Conservation (phyloP, 2,888 invertebrate genomes). For the Drosophila emarginata region DNA sequence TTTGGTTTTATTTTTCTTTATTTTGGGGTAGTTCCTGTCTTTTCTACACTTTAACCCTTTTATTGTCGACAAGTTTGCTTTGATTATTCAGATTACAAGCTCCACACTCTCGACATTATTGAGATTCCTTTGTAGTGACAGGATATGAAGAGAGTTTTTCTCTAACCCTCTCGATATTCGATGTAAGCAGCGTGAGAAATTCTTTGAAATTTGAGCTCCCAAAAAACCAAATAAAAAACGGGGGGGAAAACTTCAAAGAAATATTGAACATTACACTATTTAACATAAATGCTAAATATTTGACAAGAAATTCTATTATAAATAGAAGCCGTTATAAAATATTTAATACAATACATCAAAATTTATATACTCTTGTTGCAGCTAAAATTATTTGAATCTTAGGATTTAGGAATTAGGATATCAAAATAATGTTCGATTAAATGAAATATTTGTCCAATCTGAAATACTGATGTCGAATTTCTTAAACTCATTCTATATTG, state of each 20-base stretch:
- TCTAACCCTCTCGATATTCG: neutral
- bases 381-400: no score
- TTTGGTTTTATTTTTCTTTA: slow-evolving; percentile 28
- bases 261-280: neutral
- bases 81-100: slow-evolving; percentile 44
- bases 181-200: slow-evolving; percentile 75
- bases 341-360: neutral
- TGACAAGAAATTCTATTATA: neutral
- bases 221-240: neutral
- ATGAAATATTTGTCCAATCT: no score
- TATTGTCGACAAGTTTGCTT: slow-evolving; percentile 22
- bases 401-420: no score
- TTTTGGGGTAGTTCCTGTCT: slow-evolving; percentile 41
- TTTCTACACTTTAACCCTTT: slow-evolving; percentile 61
- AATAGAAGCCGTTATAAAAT: neutral
- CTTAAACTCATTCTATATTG: no score
- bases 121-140: slow-evolving; percentile 46
- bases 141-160: slow-evolving; percentile 31
- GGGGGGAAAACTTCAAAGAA: neutral
- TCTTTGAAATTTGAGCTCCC: slow-evolving; percentile 72
- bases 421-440: no score
- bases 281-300: neutral
- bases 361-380: no score
- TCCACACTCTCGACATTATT: slow-evolving; percentile 40
- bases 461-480: no score